phyloP scores from a whole-genome alignment of 1,140 invertebrate genomes.

The Heliothis subflexa region DNA sequence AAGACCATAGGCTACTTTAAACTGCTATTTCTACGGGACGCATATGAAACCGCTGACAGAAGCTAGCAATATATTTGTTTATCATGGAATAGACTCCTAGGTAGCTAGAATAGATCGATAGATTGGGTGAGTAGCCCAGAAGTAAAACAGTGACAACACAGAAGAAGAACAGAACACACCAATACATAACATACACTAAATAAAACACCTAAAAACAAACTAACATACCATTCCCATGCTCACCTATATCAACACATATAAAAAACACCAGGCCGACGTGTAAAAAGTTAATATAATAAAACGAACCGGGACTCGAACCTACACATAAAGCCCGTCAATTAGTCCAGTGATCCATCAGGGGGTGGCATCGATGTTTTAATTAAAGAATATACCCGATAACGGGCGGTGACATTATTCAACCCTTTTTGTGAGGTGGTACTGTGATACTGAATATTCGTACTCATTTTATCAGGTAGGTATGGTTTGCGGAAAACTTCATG shows the following conservation, averaged over 20 bases:
- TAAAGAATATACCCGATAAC: conserved; percentile 50
- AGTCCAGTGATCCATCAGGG: conserved; percentile 51
- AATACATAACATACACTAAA: neutral
- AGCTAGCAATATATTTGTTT: too few relatives aligned
- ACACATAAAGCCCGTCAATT: conserved; percentile 51
- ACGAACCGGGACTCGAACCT: conserved; percentile 23
- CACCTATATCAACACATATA: neutral
- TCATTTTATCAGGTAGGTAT: too few relatives aligned
- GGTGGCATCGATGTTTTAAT: conserved; percentile 49
- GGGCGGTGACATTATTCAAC: conserved; percentile 31
- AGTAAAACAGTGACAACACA: too few relatives aligned
- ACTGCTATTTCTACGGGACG: too few relatives aligned
- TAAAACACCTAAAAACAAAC: neutral
- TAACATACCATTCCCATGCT: neutral
- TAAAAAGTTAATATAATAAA: conserved; percentile 50
- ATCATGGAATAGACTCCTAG: too few relatives aligned
- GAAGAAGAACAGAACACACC: neutral
- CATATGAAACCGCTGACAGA: too few relatives aligned
- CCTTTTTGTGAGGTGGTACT: conserved; percentile 23
- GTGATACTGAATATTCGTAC: neutral
- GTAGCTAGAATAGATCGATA: too few relatives aligned
- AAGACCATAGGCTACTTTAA: too few relatives aligned
- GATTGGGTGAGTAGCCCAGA: too few relatives aligned
- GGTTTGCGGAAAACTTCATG: too few relatives aligned
- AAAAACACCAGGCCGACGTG: neutral